A percentile compares a stretch with the other conserved stretches of the same genome.
phyloP scores from a whole-genome alignment of 2,888 invertebrate genomes.

The Tetrapedia diversipes region DNA sequence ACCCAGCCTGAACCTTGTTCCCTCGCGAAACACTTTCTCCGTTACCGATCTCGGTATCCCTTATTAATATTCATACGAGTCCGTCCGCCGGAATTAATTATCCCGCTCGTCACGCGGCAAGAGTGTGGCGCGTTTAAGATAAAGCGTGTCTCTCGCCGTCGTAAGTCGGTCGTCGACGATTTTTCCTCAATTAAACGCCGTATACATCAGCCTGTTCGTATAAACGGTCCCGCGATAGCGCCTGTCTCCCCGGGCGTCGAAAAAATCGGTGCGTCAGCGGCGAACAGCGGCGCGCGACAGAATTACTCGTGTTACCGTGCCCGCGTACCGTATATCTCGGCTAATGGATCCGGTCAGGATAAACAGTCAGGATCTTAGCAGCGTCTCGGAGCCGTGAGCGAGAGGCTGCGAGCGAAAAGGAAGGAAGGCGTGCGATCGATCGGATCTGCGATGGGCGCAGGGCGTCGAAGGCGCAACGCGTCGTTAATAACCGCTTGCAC shows the following conservation, averaged over 20 bases:
- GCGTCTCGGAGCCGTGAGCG: constrained; percentile 36
- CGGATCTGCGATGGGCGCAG: constrained; percentile 54
- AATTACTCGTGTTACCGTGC: constrained; percentile 63
- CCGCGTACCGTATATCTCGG: constrained; percentile 51
- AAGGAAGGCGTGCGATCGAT: constrained; percentile 58
- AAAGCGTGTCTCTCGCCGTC: constrained; percentile 25
- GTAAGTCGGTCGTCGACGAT: constrained; percentile 11
- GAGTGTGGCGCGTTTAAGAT: constrained; percentile 37
- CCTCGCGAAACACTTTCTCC: not conserved
- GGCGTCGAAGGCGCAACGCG: constrained; percentile 59
- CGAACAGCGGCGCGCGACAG: constrained; percentile 46
- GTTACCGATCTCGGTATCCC: not conserved
- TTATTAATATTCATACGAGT: constrained; percentile 41
- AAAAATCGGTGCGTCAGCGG: constrained; percentile 44
- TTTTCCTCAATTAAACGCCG: constrained; percentile 49
- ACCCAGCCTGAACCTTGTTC: too few species aligned
- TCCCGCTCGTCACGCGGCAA: not conserved
- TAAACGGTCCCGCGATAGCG: constrained; percentile 55
- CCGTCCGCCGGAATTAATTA: constrained; percentile 44
- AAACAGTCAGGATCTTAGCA: constrained; percentile 63
- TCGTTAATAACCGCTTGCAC: constrained; percentile 69
- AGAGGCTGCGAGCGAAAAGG: constrained; percentile 16
- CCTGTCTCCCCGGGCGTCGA: constrained; percentile 28
- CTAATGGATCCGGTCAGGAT: constrained; percentile 69
- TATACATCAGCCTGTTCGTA: constrained; percentile 44